These are phyloP conservation scores for Thamnophis elegans DNA, from an alignment of 2,797 vertebrate genomes.

Conservation along the genomic window DNA sequence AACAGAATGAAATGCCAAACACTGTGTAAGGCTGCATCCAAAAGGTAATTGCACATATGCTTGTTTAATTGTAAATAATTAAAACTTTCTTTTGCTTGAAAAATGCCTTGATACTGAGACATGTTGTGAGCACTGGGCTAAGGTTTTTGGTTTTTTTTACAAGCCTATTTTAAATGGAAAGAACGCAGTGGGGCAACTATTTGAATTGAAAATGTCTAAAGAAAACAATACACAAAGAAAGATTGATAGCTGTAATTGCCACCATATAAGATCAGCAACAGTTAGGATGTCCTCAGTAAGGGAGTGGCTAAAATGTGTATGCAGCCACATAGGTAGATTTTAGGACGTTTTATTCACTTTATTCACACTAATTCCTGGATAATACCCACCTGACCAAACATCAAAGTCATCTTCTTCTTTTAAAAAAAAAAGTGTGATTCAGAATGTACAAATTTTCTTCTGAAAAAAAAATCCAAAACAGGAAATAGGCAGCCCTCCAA, in stretches of 20 bases:
- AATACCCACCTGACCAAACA: neutral
- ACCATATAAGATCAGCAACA: conserved; percentile 62
- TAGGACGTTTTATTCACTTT: conserved; percentile 48
- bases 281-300: conserved; percentile 17
- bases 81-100: conserved; percentile 66
- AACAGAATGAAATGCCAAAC: conserved; percentile 78
- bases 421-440: neutral
- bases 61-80: conserved; percentile 76
- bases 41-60: conserved; percentile 78
- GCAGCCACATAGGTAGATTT: neutral
- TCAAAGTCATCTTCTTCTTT: neutral
- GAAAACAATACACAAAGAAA: conserved; percentile 64
- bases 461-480: neutral
- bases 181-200: conserved; percentile 59
- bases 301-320: conserved; percentile 29
- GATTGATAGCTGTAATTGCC: conserved; percentile 68
- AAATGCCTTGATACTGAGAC: conserved; percentile 67
- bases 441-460: neutral
- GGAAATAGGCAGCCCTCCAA: neutral
- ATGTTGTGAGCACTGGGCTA: conserved; percentile 72
- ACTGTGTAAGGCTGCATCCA: conserved; percentile 73
- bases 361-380: neutral
- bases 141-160: conserved; percentile 56
- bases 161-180: conserved; percentile 74
- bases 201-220: conserved; percentile 68